Percentiles rank a stretch among this genome's conserved stretches.
These are phyloP conservation scores for Argopecten irradians DNA, from an alignment of 1,140 invertebrate genomes.

Conservation along the genomic window DNA sequence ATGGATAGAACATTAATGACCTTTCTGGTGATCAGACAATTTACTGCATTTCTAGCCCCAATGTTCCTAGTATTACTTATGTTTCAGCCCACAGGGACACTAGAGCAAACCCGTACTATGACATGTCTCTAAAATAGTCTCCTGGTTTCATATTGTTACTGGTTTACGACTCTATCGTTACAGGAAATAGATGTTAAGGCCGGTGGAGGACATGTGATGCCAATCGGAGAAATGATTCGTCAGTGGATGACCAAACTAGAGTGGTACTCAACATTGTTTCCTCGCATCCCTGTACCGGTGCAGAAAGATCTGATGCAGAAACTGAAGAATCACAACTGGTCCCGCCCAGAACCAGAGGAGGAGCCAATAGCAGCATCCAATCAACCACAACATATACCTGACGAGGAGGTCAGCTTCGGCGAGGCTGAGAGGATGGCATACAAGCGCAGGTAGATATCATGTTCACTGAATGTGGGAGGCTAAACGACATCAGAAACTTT, in stretches of 20 bases:
- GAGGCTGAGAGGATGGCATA: conserved; percentile 75
- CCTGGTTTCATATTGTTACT: conserved; percentile 15
- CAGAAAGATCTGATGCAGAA: conserved; percentile 82
- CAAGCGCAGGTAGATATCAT: conserved; percentile 45
- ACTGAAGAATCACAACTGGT: conserved; percentile 56
- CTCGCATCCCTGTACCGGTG: conserved; percentile 99
- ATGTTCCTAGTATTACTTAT: neutral
- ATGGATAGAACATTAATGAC: no score
- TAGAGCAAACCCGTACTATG: conserved; percentile 61
- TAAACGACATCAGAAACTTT: no score
- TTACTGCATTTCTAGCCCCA: neutral
- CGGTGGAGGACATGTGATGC: conserved; percentile 96
- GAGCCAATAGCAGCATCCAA: conserved; percentile 29
- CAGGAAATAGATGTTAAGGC: conserved; percentile 95
- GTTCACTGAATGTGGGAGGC: no score
- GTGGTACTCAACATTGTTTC: conserved; percentile 96
- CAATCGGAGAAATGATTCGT: conserved; percentile 94
- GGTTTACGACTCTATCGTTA: conserved; percentile 31
- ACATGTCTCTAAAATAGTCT: conserved; percentile 18
- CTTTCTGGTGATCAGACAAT: neutral
- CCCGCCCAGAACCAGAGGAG: conserved; percentile 12
- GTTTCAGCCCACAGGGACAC: conserved; percentile 45
- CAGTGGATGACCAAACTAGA: conserved; percentile 97
- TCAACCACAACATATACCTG: conserved; percentile 74
- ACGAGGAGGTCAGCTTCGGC: conserved; percentile 79